Conservation (phyloP, 2,797 vertebrate species). For the Dendrocincla fuliginosa region DNA sequence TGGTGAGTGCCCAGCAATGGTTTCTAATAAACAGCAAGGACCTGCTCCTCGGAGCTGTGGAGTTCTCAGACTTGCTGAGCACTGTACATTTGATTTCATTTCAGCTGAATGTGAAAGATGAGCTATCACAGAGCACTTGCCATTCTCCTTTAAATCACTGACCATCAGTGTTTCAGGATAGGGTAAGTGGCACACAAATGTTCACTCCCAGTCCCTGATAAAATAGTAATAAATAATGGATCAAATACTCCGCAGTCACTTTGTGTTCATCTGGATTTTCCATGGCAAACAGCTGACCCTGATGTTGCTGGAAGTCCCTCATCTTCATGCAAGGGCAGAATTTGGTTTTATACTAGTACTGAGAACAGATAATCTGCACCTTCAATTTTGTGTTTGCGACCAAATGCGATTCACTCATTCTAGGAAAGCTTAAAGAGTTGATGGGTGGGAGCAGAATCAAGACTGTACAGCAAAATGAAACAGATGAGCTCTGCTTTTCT, state of each 20-base stretch:
- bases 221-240: background rate
- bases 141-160: background rate
- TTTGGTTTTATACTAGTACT: background rate
- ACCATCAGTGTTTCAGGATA: background rate
- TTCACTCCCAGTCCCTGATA: background rate
- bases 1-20: background rate
- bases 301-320: background rate
- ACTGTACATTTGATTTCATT: conserved; percentile 8
- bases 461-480: background rate
- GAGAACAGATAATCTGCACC: background rate
- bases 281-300: background rate
- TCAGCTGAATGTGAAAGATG: conserved; percentile 16
- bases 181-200: background rate
- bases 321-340: background rate
- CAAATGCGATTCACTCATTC: background rate
- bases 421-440: background rate
- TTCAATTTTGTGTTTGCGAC: background rate
- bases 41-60: background rate
- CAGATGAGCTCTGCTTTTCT: background rate
- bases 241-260: background rate
- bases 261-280: background rate
- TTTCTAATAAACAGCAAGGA: conserved; percentile 32
- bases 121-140: background rate
- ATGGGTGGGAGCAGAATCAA: background rate
- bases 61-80: conserved; percentile 20